Evolutionary conservation across 2,113 vertebrate genomes (phyloP), one percentile per base, ranked within the genome.

Genomic region (Caracal caracal): DNA sequence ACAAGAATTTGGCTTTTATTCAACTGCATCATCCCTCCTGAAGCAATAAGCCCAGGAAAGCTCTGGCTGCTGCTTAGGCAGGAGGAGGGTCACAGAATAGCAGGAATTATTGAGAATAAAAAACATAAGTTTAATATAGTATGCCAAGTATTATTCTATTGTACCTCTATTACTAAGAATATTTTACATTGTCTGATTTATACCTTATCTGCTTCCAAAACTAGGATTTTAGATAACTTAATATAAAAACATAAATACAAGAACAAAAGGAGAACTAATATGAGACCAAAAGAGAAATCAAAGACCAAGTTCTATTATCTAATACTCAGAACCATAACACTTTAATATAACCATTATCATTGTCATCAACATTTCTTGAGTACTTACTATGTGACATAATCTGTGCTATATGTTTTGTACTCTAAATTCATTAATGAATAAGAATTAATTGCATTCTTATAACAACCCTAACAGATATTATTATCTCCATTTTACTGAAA

Each of bases 1-100:
- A 91, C 24, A 88, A 92, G 70, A 96, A 84, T 87, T 68, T 91
- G 86, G 76, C 73, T 93, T 81, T 91, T 89, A 66, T 40, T 89
- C 79, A 95, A 93, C 30, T 53, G 5, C 33, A 56, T 63, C 85
- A 90, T 91, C 51, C 33, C 63, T 26, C 65, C 88, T 65, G 51
- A 89, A 97, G 84, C 35, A 94, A 47, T 59, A 85, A 96, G 30
- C 35, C 47, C 51, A 71, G 13, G 35, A 68, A 83, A 75, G 19
- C 20, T 68, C 63, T 63, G 63, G 40, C 40, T 53, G 30, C 37
- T n/a, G 9, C 37, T 75, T 86, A 33, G 13, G 75, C 28, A 10
- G 40, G 12, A 66, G 49, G 30, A 88, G 2, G 22, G 5, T 37
- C 71, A 75, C 6, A 70, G 63, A 91, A 70, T 37, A 75, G 70